phyloP scores from a whole-genome alignment of 2,797 vertebrate genomes.

The Enteromius radiatus region DNA sequence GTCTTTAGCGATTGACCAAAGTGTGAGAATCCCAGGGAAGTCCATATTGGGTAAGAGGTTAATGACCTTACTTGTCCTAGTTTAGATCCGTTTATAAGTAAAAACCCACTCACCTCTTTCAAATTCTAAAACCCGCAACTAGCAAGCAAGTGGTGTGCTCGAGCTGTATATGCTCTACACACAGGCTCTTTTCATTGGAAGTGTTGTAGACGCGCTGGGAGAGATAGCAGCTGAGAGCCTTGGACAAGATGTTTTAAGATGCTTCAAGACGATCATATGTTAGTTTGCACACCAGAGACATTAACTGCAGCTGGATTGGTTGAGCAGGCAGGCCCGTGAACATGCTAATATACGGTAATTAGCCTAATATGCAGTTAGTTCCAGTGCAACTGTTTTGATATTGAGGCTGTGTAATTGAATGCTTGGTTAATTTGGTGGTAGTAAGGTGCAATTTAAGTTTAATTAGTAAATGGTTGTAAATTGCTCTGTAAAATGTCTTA shows the following conservation, averaged over 20 bases:
- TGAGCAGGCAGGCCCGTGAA: neutral
- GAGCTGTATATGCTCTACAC: neutral
- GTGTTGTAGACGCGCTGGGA: neutral
- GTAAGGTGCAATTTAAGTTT: neutral
- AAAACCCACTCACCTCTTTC: slow-evolving; percentile 8
- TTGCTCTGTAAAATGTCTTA: neutral
- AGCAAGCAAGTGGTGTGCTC: neutral
- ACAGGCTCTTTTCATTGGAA: neutral
- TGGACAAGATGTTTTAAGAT: neutral
- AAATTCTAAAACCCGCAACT: neutral
- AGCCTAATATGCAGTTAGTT: slow-evolving; percentile 11
- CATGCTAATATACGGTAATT: slow-evolving; percentile 41
- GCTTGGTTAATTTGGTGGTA: slow-evolving; percentile 10
- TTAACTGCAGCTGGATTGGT: slow-evolving; percentile 23
- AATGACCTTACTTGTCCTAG: slow-evolving; percentile 58
- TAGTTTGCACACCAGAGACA: neutral
- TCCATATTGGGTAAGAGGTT: slow-evolving; percentile 63
- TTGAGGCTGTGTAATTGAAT: slow-evolving; percentile 3
- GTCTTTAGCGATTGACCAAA: slow-evolving; percentile 43
- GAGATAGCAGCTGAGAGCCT: neutral
- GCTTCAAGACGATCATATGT: neutral
- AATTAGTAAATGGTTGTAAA: neutral
- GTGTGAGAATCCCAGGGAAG: slow-evolving; percentile 39
- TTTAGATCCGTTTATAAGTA: slow-evolving; percentile 33
- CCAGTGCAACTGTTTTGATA: neutral